Percentiles rank a stretch among this genome's conserved stretches.
phyloP scores from a whole-genome alignment of 1,140 invertebrate species.

The Amyelois transitella region DNA sequence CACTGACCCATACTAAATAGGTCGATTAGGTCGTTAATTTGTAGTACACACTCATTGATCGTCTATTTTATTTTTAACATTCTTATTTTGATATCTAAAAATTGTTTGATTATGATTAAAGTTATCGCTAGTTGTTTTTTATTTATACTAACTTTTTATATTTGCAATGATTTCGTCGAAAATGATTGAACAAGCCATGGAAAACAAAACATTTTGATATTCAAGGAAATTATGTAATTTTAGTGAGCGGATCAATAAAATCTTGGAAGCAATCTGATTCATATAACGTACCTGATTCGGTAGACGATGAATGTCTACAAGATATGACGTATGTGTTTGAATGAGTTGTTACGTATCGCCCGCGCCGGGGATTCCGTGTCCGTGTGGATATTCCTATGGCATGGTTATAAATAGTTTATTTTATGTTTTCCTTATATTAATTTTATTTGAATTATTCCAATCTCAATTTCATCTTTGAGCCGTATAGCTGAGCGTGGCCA shows the following conservation, averaged over 20 bases:
- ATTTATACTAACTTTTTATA: background rate
- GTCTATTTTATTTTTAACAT: too few species aligned
- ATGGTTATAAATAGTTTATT: background rate
- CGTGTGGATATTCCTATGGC: background rate
- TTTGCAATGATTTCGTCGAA: too few species aligned
- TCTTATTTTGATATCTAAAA: too few species aligned
- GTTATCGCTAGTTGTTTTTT: background rate
- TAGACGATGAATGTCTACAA: background rate
- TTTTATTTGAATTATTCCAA: background rate
- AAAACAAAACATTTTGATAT: background rate
- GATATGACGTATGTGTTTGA: background rate
- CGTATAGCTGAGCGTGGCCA: too few species aligned
- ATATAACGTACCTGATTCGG: background rate
- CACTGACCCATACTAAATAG: constrained; percentile 14
- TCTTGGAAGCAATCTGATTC: background rate
- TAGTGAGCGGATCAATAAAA: background rate
- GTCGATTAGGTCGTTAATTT: too few species aligned
- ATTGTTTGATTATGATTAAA: background rate
- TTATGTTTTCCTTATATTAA: background rate
- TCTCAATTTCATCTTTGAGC: too few species aligned
- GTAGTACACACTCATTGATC: too few species aligned
- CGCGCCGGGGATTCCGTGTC: background rate
- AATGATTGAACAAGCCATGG: background rate
- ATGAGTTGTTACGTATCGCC: background rate
- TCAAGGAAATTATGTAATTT: background rate